Evolutionary conservation across 2,113 vertebrate species (phyloP).

Genomic region (Struthio camelus): DNA sequence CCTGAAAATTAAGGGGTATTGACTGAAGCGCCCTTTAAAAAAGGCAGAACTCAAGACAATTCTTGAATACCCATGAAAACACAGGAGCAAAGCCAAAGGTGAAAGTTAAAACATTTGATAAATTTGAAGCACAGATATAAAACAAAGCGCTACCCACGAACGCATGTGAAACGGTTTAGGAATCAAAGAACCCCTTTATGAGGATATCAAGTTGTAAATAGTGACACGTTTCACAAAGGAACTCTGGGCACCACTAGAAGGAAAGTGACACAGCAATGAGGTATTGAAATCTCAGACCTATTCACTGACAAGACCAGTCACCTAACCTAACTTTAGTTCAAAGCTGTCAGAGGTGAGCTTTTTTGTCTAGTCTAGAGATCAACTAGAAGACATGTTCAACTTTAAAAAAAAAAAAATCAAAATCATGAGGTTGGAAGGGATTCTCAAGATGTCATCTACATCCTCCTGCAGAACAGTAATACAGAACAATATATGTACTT

Average conservation of each 20-base stretch:
- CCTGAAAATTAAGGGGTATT: background rate
- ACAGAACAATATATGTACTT: background rate
- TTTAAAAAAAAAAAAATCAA: background rate
- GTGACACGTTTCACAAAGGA: background rate
- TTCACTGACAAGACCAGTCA: background rate
- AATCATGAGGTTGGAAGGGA: background rate
- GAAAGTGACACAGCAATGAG: background rate
- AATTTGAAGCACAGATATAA: background rate
- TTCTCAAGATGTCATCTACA: background rate
- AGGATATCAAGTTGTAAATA: background rate
- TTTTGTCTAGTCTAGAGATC: background rate
- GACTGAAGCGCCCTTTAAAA: background rate
- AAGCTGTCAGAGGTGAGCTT: background rate
- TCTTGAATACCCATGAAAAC: background rate
- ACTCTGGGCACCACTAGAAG: background rate
- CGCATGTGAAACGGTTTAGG: background rate
- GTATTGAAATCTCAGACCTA: background rate
- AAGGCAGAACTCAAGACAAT: background rate
- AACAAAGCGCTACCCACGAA: background rate
- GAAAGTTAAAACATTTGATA: background rate
- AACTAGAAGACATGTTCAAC: background rate
- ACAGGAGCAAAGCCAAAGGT: background rate
- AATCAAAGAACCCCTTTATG: background rate
- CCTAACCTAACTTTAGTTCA: background rate
- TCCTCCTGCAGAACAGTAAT: background rate